These are phyloP conservation scores for Tricholauxania praeusta DNA, from an alignment of 2,888 invertebrate species.

Conservation along the genomic window DNA sequence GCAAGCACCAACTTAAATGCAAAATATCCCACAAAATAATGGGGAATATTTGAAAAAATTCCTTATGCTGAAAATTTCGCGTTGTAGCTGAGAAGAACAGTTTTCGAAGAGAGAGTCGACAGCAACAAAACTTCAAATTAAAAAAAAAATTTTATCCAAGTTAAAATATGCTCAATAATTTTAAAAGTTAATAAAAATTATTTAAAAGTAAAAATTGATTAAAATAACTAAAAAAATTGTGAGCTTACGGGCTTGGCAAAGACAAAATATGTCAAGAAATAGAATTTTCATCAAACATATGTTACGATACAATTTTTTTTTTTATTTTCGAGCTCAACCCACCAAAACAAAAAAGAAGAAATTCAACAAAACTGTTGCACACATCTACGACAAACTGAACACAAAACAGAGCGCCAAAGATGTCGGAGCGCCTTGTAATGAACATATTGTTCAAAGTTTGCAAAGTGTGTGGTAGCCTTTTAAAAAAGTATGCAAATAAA, in stretches of 20 bases:
- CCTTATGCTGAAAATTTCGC: too few species aligned
- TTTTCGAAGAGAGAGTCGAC: too few species aligned
- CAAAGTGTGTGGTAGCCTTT: too few species aligned
- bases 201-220: background rate
- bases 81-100: too few species aligned
- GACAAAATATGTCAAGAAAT: background rate
- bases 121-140: background rate
- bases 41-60: background rate
- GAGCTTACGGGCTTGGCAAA: background rate
- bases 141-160: background rate
- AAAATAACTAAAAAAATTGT: background rate
- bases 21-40: conserved; percentile 19
- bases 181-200: too few species aligned
- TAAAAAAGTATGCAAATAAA: too few species aligned
- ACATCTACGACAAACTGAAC: background rate
- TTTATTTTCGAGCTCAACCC: too few species aligned
- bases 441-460: too few species aligned
- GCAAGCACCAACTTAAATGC: conserved; percentile 15
- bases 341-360: background rate
- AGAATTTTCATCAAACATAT: background rate
- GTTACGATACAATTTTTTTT: background rate
- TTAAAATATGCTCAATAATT: too few species aligned
- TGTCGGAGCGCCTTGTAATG: background rate
- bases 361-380: conserved; percentile 29
- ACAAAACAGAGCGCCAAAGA: conserved; percentile 6